Evolutionary conservation across 2,888 invertebrate species (phyloP), one percentile per base, ranked within the genome.

Genomic region (Hedya salicella): DNA sequence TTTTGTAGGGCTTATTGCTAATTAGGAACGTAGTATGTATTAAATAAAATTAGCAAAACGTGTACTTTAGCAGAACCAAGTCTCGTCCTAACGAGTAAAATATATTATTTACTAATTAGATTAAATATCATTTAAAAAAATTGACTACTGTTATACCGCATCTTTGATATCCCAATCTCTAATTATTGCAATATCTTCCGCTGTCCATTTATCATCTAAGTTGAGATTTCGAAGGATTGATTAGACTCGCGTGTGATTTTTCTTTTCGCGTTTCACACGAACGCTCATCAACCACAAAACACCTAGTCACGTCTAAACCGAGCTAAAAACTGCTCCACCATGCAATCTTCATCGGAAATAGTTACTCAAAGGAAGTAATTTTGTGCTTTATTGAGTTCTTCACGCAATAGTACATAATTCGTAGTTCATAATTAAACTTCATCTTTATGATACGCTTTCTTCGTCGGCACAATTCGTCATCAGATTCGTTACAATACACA

Each of bases 311-410:
- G 61, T 62, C 50, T 68, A 46, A 57, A 21, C 44, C 25, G 16
- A 60, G 59, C 32, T 62, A 53, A 60, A 64, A 67, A 61, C 52
- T 36, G 17, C 32, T 30, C 40, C 46, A 53, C 66, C 21, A 61
- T 70, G 71, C 73, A 73, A 78, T 79, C 71, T 79, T 74, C 73
- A 68, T 75, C 75, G 75, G 75, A 72, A 75, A 76, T 79, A 73
- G 80, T 81, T 80, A 76, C 73, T 78, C 74, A 70, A 77, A 81
- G 82, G 84, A 87, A 87, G 86, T 85, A 85, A 88, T 89, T 88
- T 86, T 85, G 85, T 86, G 85, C 81, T 83, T 86, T 89, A 88
- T 88, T 86, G 82, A 81, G 75, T 84, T 83, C 75, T 86, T 83
- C 85, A 85, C 82, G 88, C 86, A 78, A 54, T 66, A 54, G 61